Base-by-base conservation (phyloP, 2,113 vertebrate genomes). In the Chloroceryle aenea region DNA sequence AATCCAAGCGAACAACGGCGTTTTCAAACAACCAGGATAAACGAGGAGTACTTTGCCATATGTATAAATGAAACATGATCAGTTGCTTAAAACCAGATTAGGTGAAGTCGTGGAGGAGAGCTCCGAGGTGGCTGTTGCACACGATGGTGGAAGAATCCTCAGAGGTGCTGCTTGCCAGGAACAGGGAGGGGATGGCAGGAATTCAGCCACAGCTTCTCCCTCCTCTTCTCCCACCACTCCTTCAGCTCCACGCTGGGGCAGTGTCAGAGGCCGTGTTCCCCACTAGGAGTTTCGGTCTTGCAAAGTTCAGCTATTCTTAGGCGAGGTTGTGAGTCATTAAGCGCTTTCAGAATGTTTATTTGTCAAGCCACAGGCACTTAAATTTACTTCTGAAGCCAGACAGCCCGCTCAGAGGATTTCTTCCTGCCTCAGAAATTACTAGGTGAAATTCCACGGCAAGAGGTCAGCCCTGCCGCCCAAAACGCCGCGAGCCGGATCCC, bases 311-410 rank as follows among this genome's bases (percentile, higher is more conserved):
- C 93, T 96, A 89, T 90, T 96, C 96, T 89, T 85, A 89, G 95
- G 93, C 30, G 14, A 92, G 93, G 69, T 78, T 92, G 56, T 93
- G 96, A 95, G 91, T 95, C 94, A 93, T 90, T 95, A 88, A 92
- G 56, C 3, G 27, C 76, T 93, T 94, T 89, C 85, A 90, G 92
- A 90, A 93, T 95, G 95, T 96, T 96, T 94, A 91, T 96, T 96
- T 95, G 79, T 93, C 79, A 90, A 94, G 72, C 90, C 92, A 93
- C 93, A 84, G 92, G 87, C 92, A 74, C 88, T 96, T 74, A 14
- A 47, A 71, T 90, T 88, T 71, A 7, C 87, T 94, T 63, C 79
- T 86, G 85, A 93, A 92, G 87, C 72, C 90, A 94, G 93, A 38
- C 50, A 26, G 45, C 21, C 32, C 1, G 4, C 82, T 87, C 10